Conservation (phyloP, 2,888 invertebrate species). For the Caenorhabditis sp. region DNA sequence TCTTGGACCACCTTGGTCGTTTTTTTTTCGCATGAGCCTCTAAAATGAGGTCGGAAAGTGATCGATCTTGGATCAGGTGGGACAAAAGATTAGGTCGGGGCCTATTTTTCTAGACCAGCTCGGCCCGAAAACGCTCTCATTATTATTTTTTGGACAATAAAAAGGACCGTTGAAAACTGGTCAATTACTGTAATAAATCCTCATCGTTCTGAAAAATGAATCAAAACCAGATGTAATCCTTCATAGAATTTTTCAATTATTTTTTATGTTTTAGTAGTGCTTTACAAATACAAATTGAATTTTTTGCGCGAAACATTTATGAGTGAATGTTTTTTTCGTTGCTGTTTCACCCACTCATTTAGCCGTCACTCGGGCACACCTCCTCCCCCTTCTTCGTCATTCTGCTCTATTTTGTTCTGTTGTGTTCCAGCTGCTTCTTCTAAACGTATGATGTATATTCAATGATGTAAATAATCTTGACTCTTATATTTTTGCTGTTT, state of each 20-base stretch:
- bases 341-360: background rate
- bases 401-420: background rate
- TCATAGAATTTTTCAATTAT: background rate
- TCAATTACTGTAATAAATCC: too few relatives aligned
- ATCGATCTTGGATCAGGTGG: too few relatives aligned
- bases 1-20: too few relatives aligned
- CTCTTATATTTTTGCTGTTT: background rate
- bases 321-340: background rate
- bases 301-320: background rate
- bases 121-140: too few relatives aligned
- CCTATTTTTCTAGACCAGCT: too few relatives aligned
- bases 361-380: too few relatives aligned
- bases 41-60: too few relatives aligned
- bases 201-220: background rate
- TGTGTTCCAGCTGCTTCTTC: background rate
- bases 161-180: too few relatives aligned
- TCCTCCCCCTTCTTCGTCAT: background rate
- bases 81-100: too few relatives aligned
- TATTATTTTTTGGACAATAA: too few relatives aligned
- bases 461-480: constrained; percentile 1
- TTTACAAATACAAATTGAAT: background rate
- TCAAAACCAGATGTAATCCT: background rate
- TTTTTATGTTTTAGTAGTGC: background rate
- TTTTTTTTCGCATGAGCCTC: too few relatives aligned
- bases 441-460: background rate